Base-by-base conservation (phyloP, 2,888 invertebrate genomes). In the Sarcophaga subvicina region DNA sequence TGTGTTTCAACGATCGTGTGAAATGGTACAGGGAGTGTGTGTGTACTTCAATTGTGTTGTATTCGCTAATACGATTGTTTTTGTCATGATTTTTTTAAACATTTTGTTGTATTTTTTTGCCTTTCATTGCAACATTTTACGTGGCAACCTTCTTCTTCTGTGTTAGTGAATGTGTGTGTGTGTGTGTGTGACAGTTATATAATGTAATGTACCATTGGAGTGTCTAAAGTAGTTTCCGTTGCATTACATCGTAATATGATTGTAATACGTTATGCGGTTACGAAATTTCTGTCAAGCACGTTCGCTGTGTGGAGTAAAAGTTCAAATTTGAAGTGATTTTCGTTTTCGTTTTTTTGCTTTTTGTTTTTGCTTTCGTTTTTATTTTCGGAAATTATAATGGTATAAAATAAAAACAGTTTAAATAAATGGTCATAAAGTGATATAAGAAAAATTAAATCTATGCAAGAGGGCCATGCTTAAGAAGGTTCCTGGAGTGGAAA, bases 221-320 rank as follows among this genome's bases (percentile, higher is more conserved):
- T 83, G 78, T 69, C 66, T 73, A 73, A 83, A 73, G 67, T 79
- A 83, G 83, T 73, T 83, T 83, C 78, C 73, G 73, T 59, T 83
- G 45, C 37, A 37, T 66, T 60, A 59, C 59, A 60, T 79, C 63
- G 63, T 67, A 37, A 72, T 72, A 83, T 63, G 67, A 67, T 78
- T 83, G 62, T 63, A 63, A 79, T 59, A 78, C 63, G 78, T 83
- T 72, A 71, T 64, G 67, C 37, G 47, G 66, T 49, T 62, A 60
- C 10, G 49, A 27, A 63, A 77, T 66, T 20, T 72, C 69, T 75
- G 62, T 81, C 54, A 80, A 62, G 49, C 54, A 37, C 37, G 37
- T 37, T 37, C 37, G 2, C 2, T 37, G 37, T 37, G 10, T 37
- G 37, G 37, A 37, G 63, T 37, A 69, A 67, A 75, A 69, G 69